Evolutionary conservation across 2,888 invertebrate species (phyloP).

Genomic region (Lithophane socia): DNA sequence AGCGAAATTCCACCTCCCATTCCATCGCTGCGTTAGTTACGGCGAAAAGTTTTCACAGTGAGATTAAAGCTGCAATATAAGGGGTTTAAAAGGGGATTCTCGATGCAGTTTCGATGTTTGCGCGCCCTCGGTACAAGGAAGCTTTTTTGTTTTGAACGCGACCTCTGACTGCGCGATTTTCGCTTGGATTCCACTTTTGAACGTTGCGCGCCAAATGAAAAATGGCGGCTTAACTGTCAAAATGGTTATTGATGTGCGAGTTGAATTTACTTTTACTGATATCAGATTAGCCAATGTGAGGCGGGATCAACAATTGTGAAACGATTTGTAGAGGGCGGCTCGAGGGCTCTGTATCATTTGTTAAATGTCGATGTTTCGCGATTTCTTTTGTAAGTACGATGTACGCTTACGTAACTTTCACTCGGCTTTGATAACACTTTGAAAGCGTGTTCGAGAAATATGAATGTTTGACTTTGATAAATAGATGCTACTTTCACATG

Average conservation of each 20-base stretch:
- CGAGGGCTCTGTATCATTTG: constrained; percentile 49
- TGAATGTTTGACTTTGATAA: constrained; percentile 58
- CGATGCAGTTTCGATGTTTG: constrained; percentile 79
- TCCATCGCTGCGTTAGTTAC: constrained; percentile 83
- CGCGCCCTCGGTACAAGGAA: constrained; percentile 73
- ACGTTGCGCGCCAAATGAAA: constrained; percentile 83
- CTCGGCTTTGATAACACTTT: constrained; percentile 37
- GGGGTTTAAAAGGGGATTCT: constrained; percentile 76
- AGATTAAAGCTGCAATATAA: constrained; percentile 84
- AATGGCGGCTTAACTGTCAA: constrained; percentile 87
- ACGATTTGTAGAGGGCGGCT: constrained; percentile 52
- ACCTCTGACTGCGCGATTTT: constrained; percentile 82
- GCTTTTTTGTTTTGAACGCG: constrained; percentile 82
- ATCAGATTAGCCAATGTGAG: constrained; percentile 79
- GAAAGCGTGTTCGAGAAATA: constrained; percentile 50
- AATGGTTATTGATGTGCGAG: constrained; percentile 87
- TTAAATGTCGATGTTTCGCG: constrained; percentile 56
- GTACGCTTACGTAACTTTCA: constrained; percentile 50
- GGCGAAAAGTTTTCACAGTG: constrained; percentile 73
- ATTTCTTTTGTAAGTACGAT: constrained; percentile 55
- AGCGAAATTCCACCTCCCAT: constrained; percentile 76
- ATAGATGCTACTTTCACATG: constrained; percentile 45
- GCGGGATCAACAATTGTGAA: constrained; percentile 58
- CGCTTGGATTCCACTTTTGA: constrained; percentile 79
- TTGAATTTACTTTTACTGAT: constrained; percentile 84